Conservation (phyloP, 2,797 vertebrate species). For the Decapterus maruadsi region DNA sequence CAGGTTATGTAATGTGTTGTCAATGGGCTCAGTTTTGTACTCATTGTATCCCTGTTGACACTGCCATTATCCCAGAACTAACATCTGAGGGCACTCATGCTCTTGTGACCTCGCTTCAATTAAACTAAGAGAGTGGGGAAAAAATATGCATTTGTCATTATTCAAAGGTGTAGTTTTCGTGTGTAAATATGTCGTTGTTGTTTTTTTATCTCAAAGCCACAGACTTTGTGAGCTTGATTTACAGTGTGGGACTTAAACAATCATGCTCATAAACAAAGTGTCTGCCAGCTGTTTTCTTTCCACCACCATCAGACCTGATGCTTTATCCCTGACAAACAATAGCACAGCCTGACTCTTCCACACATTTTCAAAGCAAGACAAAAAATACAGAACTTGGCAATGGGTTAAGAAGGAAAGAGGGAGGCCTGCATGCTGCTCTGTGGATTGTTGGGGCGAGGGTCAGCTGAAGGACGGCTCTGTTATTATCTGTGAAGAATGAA, state of each 20-base stretch:
- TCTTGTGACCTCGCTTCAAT: constrained; percentile 21
- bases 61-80: constrained; percentile 26
- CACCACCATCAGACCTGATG: constrained; percentile 26
- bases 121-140: neutral
- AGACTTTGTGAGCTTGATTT: neutral
- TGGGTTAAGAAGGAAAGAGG: constrained; percentile 41
- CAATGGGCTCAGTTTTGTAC: neutral
- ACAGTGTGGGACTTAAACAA: constrained; percentile 18
- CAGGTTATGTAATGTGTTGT: neutral
- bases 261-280: constrained; percentile 32
- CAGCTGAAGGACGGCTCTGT: constrained; percentile 59
- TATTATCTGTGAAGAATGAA: constrained; percentile 39
- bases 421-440: constrained; percentile 43
- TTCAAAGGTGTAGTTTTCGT: constrained; percentile 9
- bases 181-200: neutral
- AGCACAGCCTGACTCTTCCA: constrained; percentile 50
- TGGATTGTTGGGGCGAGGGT: constrained; percentile 53
- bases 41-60: constrained; percentile 44
- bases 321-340: constrained; percentile 67
- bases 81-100: constrained; percentile 14
- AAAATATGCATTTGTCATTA: neutral
- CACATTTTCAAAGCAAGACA: constrained; percentile 58
- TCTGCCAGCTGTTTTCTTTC: constrained; percentile 44
- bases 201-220: neutral
- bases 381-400: constrained; percentile 66